phyloP scores from a whole-genome alignment of 2,888 invertebrate species.

The Dugesia japonica region DNA sequence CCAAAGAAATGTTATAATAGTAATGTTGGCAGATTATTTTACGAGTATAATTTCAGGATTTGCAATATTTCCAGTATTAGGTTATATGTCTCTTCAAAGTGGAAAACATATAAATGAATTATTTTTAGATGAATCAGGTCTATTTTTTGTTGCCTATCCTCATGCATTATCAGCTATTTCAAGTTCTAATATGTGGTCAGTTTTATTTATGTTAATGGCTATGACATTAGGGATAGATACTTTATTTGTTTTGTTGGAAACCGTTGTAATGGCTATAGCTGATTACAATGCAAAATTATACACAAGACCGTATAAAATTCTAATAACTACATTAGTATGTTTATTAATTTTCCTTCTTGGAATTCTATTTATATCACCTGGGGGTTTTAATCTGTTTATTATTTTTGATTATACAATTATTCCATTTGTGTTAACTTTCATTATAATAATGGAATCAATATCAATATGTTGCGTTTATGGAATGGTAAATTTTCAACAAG shows the following conservation, averaged over 20 bases:
- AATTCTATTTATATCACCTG: no score
- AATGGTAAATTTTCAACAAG: no score
- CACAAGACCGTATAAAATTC: not conserved
- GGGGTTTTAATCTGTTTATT: no score
- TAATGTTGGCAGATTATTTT: not conserved
- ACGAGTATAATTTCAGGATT: not conserved
- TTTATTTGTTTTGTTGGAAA: slow-evolving; percentile 69
- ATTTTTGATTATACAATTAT: no score
- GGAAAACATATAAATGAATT: not conserved
- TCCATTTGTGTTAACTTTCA: no score
- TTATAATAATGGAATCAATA: no score
- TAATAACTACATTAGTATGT: not conserved
- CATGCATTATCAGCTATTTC: not conserved
- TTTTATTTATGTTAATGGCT: not conserved
- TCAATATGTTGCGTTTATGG: no score
- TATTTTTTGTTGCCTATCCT: not conserved
- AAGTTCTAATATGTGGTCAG: not conserved
- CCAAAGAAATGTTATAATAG: not conserved
- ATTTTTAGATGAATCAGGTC: not conserved
- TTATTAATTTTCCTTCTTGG: not conserved
- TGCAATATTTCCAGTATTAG: slow-evolving; percentile 1
- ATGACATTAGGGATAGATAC: not conserved
- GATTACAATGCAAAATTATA: not conserved
- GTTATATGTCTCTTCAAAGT: not conserved
- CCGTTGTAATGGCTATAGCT: slow-evolving; percentile 40